Evolutionary conservation across 2,888 invertebrate genomes (phyloP).

Genomic region (Crematogaster levior): DNA sequence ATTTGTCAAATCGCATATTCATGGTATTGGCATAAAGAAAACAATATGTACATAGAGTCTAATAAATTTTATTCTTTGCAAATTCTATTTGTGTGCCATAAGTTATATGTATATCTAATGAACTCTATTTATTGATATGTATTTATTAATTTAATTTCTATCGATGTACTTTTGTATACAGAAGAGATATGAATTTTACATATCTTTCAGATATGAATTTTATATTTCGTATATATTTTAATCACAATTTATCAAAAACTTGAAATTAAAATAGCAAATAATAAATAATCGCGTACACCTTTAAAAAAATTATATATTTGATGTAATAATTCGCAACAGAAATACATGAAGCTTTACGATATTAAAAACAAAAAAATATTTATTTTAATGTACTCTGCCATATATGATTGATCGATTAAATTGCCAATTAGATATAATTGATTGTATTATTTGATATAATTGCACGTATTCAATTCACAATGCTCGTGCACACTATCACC

Average conservation of each 20-base stretch:
- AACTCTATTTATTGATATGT: too few species aligned
- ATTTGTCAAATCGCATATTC: too few species aligned
- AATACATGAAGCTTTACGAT: neutral
- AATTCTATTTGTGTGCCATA: too few species aligned
- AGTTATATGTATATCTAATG: too few species aligned
- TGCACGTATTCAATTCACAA: conserved; percentile 25
- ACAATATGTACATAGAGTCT: too few species aligned
- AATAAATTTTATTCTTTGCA: too few species aligned
- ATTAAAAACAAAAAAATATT: conserved; percentile 9
- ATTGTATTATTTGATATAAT: too few species aligned
- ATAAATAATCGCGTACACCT: neutral
- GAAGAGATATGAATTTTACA: neutral
- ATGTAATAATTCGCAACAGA: neutral
- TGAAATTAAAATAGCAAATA: neutral
- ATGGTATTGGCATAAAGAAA: too few species aligned
- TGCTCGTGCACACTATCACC: neutral
- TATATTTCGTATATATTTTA: neutral
- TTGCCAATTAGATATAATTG: too few species aligned
- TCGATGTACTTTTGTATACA: neutral
- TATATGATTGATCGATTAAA: neutral
- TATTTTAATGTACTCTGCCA: neutral
- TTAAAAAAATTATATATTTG: neutral
- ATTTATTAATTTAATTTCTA: neutral
- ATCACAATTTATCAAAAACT: neutral
- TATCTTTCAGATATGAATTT: too few species aligned